These are phyloP conservation scores for Phrixothrix hirtus DNA, from an alignment of 2,888 invertebrate species.

Conservation along the genomic window DNA sequence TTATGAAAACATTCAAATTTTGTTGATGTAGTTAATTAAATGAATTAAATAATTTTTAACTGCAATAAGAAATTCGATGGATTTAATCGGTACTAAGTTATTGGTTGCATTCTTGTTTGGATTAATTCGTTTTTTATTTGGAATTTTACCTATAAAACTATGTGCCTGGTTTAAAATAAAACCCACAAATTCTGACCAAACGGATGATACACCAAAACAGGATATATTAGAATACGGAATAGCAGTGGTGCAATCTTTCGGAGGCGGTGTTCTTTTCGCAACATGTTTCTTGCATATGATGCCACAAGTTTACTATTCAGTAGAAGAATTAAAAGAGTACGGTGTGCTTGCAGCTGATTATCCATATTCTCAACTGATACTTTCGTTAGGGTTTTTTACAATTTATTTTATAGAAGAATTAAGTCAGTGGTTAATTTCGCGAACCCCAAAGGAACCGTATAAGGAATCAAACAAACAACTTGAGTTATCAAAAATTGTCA, in stretches of 20 bases:
- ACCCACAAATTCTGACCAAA: conserved; percentile 41
- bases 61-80: no score
- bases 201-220: conserved; percentile 46
- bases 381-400: conserved; percentile 71
- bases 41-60: no score
- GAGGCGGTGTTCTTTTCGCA: conserved; percentile 77
- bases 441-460: conserved; percentile 38
- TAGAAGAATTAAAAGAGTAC: conserved; percentile 55
- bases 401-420: conserved; percentile 75
- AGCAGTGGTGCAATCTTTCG: conserved; percentile 62
- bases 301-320: conserved; percentile 70
- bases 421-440: conserved; percentile 60
- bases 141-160: conserved; percentile 59
- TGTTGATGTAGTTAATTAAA: no score
- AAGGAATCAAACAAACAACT: not conserved
- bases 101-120: conserved; percentile 57
- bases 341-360: conserved; percentile 60
- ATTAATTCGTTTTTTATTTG: conserved; percentile 56
- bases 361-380: conserved; percentile 61
- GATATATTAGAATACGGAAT: conserved; percentile 48
- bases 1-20: no score
- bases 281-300: conserved; percentile 79
- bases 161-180: conserved; percentile 50
- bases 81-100: conserved; percentile 56
- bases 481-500: not conserved